Base-by-base conservation (phyloP, 2,113 vertebrate genomes). In the Stictonetta naevosa region DNA sequence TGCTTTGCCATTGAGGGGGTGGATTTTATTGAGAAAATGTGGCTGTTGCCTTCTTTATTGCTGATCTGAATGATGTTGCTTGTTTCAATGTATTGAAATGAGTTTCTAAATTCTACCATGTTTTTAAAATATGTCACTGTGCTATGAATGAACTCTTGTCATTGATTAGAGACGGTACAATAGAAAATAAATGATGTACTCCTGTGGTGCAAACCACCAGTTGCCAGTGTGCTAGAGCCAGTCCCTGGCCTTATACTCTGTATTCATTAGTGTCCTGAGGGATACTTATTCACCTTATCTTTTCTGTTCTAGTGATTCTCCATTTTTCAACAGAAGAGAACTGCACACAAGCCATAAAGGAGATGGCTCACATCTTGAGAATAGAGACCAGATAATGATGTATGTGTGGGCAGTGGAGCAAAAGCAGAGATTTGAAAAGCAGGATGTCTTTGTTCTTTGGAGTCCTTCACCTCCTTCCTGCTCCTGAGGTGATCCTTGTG, bases 381-480 rank as follows among this genome's bases (percentile, higher is more conserved):
- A 96, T 97, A 50, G 98, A 6, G 98, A 98, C 46, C 98, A 97
- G 91, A 98, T 99, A 95, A 99, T 99, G 98, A 99, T 98, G 91
- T 98, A 98, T 60, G 98, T 98, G 75, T 99, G 98, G 98, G 98
- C 98, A 97, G 98, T 97, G 97, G 98, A 99, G 96, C 98, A 98
- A 97, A 99, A 98, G 72, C 92, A 78, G 29, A 97, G 98, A 88
- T 98, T 98, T 97, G 97, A 99, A 94, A 99, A 98, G 86, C 98
- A 98, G 96, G 98, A 98, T 78, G 63, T 98, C 94, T 98, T 98
- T 68, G 98, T 99, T 66, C 98, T 98, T 93, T 98, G 98, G 98
- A 98, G 98, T 96, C 95, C 96, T 82, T 98, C 98, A 95, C 97
- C 97, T 80, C 95, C 95, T 12, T 95, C 88, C 40, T 94, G 71